These are phyloP conservation scores for Epistrophe eligans DNA, from an alignment of 2,888 invertebrate genomes.

Conservation along the genomic window DNA sequence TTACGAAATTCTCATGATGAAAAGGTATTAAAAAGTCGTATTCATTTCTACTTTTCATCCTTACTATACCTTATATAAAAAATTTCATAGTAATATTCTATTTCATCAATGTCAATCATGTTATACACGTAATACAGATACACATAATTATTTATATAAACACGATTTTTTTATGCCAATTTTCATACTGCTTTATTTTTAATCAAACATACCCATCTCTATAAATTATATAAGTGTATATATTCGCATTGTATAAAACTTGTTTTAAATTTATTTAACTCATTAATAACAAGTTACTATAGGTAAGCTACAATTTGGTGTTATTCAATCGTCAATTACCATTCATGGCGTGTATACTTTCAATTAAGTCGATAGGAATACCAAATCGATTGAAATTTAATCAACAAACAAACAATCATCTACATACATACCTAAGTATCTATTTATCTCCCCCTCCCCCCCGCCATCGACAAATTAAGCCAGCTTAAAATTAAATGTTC, in stretches of 20 bases:
- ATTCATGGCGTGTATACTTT: conserved; percentile 56
- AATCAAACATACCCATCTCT: conserved; percentile 14
- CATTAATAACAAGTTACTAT: conserved; percentile 38
- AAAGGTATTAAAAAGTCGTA: too few relatives aligned
- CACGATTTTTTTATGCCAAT: too few relatives aligned
- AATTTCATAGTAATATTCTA: too few relatives aligned
- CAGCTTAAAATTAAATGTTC: conserved; percentile 48
- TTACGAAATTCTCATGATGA: too few relatives aligned
- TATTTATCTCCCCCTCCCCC: background rate
- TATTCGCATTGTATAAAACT: conserved; percentile 5
- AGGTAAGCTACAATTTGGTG: conserved; percentile 23
- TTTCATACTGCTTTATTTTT: background rate
- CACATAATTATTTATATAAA: too few relatives aligned
- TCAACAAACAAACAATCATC: conserved; percentile 24
- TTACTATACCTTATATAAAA: too few relatives aligned
- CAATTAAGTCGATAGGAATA: conserved; percentile 61
- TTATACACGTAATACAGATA: too few relatives aligned
- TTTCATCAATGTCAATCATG: too few relatives aligned
- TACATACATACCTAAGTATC: background rate
- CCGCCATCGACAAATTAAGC: background rate
- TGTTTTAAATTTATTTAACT: conserved; percentile 25
- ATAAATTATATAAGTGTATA: background rate
- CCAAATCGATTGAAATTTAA: conserved; percentile 37
- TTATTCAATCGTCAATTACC: conserved; percentile 59
- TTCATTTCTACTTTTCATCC: too few relatives aligned